phyloP scores from a whole-genome alignment of 1,140 invertebrate genomes.

The Pseudomyrmex pallidus region DNA sequence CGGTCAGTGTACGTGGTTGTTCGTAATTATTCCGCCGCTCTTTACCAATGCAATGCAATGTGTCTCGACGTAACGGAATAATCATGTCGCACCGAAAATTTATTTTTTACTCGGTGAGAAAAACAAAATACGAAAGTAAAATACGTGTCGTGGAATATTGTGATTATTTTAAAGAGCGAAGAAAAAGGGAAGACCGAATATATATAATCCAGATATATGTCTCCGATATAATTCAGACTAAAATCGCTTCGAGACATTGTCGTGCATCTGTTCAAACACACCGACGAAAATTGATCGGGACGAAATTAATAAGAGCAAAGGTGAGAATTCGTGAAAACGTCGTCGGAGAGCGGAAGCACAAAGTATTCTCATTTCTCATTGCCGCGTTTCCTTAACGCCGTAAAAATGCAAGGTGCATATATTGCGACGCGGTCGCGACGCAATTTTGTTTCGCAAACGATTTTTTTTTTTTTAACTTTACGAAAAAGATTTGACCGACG shows the following conservation, averaged over 20 bases:
- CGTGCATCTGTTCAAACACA: slow-evolving; percentile 71
- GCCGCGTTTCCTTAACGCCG: too few species aligned
- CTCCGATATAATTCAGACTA: not conserved
- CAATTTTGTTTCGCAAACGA: too few species aligned
- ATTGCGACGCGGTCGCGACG: too few species aligned
- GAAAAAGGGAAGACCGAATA: not conserved
- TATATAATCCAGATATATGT: too few species aligned
- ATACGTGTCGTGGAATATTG: not conserved
- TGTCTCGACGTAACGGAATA: slow-evolving; percentile 62
- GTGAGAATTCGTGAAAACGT: not conserved
- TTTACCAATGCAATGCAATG: too few species aligned
- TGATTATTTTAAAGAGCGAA: too few species aligned
- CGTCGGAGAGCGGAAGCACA: not conserved
- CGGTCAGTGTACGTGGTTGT: too few species aligned
- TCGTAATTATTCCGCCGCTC: too few species aligned
- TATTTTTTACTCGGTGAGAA: not conserved
- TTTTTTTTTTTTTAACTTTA: too few species aligned
- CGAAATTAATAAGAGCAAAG: slow-evolving; percentile 36
- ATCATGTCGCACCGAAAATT: not conserved
- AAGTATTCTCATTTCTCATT: not conserved
- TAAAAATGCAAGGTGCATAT: too few species aligned
- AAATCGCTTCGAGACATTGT: slow-evolving; percentile 45
- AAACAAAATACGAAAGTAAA: too few species aligned
- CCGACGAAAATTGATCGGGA: slow-evolving; percentile 34
- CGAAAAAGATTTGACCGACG: too few species aligned